Evolutionary conservation across 2,888 invertebrate genomes (phyloP).

Genomic region (Xestobium rufovillosum): DNA sequence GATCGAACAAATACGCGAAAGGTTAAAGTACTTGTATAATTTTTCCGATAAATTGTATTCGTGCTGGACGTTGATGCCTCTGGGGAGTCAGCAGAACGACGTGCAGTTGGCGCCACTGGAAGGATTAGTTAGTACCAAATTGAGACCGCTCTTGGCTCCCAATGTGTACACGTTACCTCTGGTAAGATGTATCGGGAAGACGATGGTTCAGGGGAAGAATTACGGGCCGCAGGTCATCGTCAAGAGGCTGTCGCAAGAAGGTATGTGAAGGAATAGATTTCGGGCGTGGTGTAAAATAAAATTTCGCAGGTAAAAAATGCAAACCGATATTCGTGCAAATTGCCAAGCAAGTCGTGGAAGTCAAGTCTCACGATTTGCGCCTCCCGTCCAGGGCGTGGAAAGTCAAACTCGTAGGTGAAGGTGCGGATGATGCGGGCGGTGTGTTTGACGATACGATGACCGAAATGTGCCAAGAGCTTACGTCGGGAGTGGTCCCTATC

Average conservation of each 20-base stretch:
- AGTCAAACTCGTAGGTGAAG: constrained; percentile 57
- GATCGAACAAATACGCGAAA: constrained; percentile 46
- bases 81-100: constrained; percentile 42
- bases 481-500: constrained; percentile 50
- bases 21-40: constrained; percentile 51
- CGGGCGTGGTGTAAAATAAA: neutral
- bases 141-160: constrained; percentile 50
- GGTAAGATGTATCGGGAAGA: constrained; percentile 55
- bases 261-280: constrained; percentile 24
- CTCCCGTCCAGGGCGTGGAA: constrained; percentile 60
- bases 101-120: constrained; percentile 41
- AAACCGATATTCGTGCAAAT: constrained; percentile 57
- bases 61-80: constrained; percentile 50
- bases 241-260: constrained; percentile 50
- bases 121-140: constrained; percentile 41
- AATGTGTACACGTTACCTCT: constrained; percentile 56
- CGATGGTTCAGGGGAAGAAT: constrained; percentile 59
- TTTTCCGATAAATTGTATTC: constrained; percentile 56
- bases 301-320: constrained; percentile 40
- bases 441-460: constrained; percentile 64
- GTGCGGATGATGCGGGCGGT: constrained; percentile 62
- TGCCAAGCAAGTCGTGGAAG: constrained; percentile 54
- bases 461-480: constrained; percentile 59
- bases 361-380: constrained; percentile 50
- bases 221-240: constrained; percentile 60